These are phyloP conservation scores for Eudemis profundana DNA, from an alignment of 2,888 invertebrate genomes.

Conservation along the genomic window DNA sequence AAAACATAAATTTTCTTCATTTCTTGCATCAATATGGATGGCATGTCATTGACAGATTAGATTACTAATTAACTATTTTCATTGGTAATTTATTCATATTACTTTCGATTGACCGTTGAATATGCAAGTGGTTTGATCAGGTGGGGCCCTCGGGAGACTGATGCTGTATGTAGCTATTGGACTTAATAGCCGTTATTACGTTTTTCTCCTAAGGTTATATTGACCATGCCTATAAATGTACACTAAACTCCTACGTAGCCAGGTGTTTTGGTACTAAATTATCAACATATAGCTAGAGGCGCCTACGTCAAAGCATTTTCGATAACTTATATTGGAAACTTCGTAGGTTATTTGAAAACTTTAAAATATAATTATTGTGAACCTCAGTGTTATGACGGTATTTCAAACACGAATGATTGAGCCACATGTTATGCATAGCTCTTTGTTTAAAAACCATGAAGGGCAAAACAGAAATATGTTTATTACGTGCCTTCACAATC, in stretches of 20 bases:
- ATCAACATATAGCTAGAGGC: neutral
- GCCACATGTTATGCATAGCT: no score
- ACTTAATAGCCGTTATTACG: neutral
- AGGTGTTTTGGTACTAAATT: constrained; percentile 1
- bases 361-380: no score
- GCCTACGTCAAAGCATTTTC: neutral
- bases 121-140: constrained; percentile 29
- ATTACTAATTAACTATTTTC: constrained; percentile 41
- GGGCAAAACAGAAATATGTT: neutral
- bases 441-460: no score
- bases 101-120: constrained; percentile 37
- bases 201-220: neutral
- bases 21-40: constrained; percentile 26
- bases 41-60: constrained; percentile 33
- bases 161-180: neutral
- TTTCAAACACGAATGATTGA: no score
- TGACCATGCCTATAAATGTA: neutral
- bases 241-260: constrained; percentile 1
- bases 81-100: constrained; percentile 38
- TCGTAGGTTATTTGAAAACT: no score
- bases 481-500: neutral
- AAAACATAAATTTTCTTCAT: constrained; percentile 26
- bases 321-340: neutral
- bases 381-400: no score
- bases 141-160: neutral